Percentiles rank a stretch among this genome's conserved stretches.
Conservation (phyloP, 2,888 invertebrate genomes). For the Meganola albula region DNA sequence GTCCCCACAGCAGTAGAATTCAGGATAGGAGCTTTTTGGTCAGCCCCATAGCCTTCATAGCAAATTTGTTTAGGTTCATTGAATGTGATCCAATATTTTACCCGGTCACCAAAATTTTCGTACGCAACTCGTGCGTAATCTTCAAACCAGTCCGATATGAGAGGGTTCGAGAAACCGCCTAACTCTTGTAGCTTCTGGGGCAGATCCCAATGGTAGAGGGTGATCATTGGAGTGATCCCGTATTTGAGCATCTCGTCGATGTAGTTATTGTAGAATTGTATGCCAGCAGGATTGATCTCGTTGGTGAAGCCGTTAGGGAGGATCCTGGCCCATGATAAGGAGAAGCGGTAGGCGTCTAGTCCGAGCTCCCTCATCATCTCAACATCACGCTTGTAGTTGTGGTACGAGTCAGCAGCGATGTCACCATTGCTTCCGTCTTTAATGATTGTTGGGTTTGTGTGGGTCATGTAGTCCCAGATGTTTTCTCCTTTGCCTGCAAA, state of each 20-base stretch:
- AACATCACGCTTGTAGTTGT: conserved; percentile 76
- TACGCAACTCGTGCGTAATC: conserved; percentile 61
- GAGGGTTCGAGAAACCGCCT: conserved; percentile 65
- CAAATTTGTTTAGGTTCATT: conserved; percentile 69
- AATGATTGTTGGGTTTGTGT: conserved; percentile 34
- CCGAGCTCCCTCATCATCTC: conserved; percentile 57
- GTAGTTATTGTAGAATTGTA: conserved; percentile 80
- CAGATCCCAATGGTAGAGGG: conserved; percentile 73
- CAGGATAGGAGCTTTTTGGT: conserved; percentile 39
- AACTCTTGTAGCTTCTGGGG: conserved; percentile 67
- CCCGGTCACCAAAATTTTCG: conserved; percentile 58
- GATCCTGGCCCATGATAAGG: conserved; percentile 72
- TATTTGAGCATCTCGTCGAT: conserved; percentile 78
- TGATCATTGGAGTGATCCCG: conserved; percentile 77
- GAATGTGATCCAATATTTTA: conserved; percentile 75
- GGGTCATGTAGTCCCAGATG: conserved; percentile 44
- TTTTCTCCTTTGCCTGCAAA: conserved; percentile 37
- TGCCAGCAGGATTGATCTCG: conserved; percentile 76
- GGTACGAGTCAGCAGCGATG: conserved; percentile 75
- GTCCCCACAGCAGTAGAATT: conserved; percentile 55
- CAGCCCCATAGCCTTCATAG: conserved; percentile 53
- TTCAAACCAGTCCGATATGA: conserved; percentile 56
- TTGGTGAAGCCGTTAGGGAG: conserved; percentile 38
- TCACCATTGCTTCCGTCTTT: conserved; percentile 67
- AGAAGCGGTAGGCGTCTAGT: conserved; percentile 68